Evolutionary conservation across 2,888 invertebrate genomes (phyloP).

Genomic region (Mesopsocus fuscifrons): DNA sequence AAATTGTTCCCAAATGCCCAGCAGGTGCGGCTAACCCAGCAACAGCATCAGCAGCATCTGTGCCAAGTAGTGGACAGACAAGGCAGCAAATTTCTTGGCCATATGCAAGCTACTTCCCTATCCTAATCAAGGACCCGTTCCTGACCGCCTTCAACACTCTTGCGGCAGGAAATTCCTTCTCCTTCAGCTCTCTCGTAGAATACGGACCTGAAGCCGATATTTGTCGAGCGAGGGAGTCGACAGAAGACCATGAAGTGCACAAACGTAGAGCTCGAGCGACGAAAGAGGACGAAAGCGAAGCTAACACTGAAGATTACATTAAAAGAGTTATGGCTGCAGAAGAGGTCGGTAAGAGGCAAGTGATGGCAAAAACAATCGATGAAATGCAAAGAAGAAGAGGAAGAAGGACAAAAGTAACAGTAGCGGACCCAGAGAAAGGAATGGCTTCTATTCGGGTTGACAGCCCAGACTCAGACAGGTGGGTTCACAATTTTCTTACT

Average conservation of each 20-base stretch:
- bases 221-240: slow-evolving; percentile 21
- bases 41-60: too few relatives aligned
- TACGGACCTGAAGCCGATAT: slow-evolving; percentile 36
- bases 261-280: neutral
- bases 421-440: neutral
- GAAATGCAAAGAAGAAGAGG: neutral
- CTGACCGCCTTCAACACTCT: slow-evolving; percentile 32
- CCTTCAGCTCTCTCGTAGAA: slow-evolving; percentile 31
- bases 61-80: too few relatives aligned
- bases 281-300: slow-evolving; percentile 4
- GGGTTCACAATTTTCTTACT: too few relatives aligned
- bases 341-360: slow-evolving; percentile 31
- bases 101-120: slow-evolving; percentile 32
- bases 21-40: too few relatives aligned
- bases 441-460: slow-evolving; percentile 1
- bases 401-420: neutral
- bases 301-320: too few relatives aligned
- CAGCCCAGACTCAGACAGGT: neutral
- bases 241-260: slow-evolving; percentile 7
- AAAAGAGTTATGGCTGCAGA: too few relatives aligned
- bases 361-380: neutral
- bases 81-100: slow-evolving; percentile 25
- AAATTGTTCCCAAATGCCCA: too few relatives aligned
- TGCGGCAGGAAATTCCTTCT: slow-evolving; percentile 11
- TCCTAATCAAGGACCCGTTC: slow-evolving; percentile 36